Base-by-base conservation (phyloP, 2,113 vertebrate species). In the Ellobius talpinus region DNA sequence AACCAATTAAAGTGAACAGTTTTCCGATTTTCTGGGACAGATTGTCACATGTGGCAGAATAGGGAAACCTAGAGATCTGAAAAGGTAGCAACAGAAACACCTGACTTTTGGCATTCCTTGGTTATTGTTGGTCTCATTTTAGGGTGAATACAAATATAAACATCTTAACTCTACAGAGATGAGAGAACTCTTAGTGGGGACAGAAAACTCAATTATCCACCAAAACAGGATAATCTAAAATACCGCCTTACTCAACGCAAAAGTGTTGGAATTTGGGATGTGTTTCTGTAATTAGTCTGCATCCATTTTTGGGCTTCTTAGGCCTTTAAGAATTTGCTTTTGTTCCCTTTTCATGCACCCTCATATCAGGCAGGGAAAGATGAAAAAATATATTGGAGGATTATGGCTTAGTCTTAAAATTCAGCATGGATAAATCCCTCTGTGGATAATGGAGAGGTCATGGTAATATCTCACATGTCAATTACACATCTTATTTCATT, bases 11-110 rank as follows among this genome's bases (percentile, higher is more conserved):
- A 96, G 78, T 77, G 70, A 95, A 95, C 10, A 36, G 95, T 14
- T 72, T 96, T 95, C 97, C 94, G 96, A 70, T 96, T 97, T 97
- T 96, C 47, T 98, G 66, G 96, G 91, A 96, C 84, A 90, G 5
- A 0, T 13, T 95, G 91, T 98, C 96, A 96, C 96, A 31, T 58
- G 42, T 87, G 84, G 89, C 91, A 76, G 16, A 93, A 95, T 93
- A 95, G 87, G 66, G 89, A 96, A 68, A 29, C 42, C 26, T 78
- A 84, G 94, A 96, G 90, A 87, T 96, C 92, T 97, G 61, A 55
- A 87, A 92, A 92, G 55, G 89, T 72, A 50, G 73, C 63, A 78
- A 33, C 33, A 68, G 84, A 89, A 90, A 95, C 72, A 50, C 29
- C 50, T 55, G 78, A 79, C 52, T 90, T 70, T 91, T 68, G 74